phyloP scores from a whole-genome alignment of 2,113 vertebrate species.

The Agapornis roseicollis region DNA sequence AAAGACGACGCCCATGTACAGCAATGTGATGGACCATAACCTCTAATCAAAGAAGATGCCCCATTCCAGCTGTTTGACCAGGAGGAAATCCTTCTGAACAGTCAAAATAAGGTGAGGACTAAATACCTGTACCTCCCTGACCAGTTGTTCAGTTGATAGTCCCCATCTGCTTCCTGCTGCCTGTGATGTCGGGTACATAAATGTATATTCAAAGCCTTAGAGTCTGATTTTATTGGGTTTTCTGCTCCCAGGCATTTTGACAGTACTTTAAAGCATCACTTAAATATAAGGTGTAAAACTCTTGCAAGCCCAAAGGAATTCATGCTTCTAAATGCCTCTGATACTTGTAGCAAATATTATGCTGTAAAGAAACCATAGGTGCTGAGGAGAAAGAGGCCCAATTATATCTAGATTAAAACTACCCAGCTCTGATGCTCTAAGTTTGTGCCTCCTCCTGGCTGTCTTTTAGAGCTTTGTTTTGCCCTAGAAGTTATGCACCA shows the following conservation, averaged over 20 bases:
- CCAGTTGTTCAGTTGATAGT: background rate
- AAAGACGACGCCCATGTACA: background rate
- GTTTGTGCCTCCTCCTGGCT: background rate
- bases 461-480: background rate
- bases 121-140: background rate
- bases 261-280: background rate
- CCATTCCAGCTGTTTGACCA: background rate
- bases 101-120: background rate
- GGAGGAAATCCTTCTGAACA: background rate
- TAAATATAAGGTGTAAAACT: background rate
- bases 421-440: background rate
- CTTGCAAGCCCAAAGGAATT: background rate
- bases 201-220: background rate
- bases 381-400: background rate
- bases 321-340: background rate
- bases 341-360: background rate
- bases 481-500: background rate
- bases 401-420: background rate
- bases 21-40: background rate
- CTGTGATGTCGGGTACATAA: background rate
- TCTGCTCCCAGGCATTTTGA: rapidly evolving
- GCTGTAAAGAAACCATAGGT: background rate
- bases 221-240: background rate
- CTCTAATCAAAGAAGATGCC: background rate
- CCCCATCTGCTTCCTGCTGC: background rate